Percentiles rank a stretch among this genome's conserved stretches.
Evolutionary conservation across 2,113 vertebrate genomes (phyloP).

Genomic region (Terrapene triunguis): DNA sequence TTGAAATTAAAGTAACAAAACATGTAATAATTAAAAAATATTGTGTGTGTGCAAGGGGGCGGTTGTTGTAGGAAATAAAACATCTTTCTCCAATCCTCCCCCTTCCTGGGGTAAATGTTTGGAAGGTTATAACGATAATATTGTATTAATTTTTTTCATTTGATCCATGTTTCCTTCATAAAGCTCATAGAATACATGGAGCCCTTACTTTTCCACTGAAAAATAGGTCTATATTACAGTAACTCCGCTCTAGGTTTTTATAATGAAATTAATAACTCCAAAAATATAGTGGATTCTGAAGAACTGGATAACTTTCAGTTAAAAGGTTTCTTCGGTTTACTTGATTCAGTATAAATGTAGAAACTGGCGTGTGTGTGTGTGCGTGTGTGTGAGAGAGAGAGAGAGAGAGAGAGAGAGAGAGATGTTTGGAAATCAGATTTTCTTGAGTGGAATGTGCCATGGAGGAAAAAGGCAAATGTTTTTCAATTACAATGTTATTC

Average conservation of each 20-base stretch:
- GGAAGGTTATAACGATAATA: background rate
- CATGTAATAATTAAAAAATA: background rate
- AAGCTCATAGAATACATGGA: background rate
- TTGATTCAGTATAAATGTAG: background rate
- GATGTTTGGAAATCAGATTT: background rate
- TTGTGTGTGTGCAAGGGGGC: background rate
- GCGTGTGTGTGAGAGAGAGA: too few relatives aligned
- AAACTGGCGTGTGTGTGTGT: too few relatives aligned
- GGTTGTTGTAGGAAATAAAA: too few relatives aligned
- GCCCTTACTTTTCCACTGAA: slow-evolving; percentile 19
- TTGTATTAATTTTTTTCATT: background rate
- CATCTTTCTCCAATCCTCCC: background rate
- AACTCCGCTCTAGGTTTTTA: too few relatives aligned
- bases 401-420: too few relatives aligned
- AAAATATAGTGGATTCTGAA: background rate
- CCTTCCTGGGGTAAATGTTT: background rate
- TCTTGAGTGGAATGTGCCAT: background rate
- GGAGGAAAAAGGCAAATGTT: background rate
- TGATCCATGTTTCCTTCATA: background rate
- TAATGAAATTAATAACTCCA: too few relatives aligned
- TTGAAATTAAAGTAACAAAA: background rate
- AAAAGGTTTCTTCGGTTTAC: background rate
- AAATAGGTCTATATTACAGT: background rate
- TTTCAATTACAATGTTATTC: background rate
- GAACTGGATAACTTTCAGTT: background rate